A percentile compares a stretch with the other conserved stretches of the same genome.
These are phyloP conservation scores for Cephus rjabovi DNA, from an alignment of 2,888 invertebrate genomes.

Conservation along the genomic window DNA sequence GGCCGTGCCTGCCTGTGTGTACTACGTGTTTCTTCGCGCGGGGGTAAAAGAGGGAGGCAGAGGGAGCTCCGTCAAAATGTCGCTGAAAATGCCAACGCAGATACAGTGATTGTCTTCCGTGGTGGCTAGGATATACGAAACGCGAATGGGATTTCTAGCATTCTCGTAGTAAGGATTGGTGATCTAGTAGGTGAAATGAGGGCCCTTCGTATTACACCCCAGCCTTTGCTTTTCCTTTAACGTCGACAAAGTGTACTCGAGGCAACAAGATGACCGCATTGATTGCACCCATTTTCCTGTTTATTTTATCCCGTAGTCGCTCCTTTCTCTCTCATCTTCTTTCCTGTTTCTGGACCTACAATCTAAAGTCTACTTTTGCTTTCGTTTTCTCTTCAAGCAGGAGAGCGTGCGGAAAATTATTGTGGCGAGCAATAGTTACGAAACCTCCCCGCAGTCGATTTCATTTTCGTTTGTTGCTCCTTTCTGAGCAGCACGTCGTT, in stretches of 20 bases:
- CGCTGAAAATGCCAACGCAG: constrained; percentile 60
- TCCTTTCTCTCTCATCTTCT: background rate
- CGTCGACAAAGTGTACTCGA: background rate
- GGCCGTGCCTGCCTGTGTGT: background rate
- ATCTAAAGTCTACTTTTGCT: too few relatives aligned
- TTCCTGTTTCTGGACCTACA: background rate
- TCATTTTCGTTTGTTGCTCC: background rate
- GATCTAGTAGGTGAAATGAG: too few relatives aligned
- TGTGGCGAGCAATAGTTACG: constrained; percentile 14
- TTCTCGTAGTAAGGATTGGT: background rate
- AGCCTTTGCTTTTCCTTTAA: background rate
- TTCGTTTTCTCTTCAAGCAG: too few relatives aligned
- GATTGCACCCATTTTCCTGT: constrained; percentile 8
- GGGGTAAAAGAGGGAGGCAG: constrained; percentile 14
- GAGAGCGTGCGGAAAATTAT: background rate
- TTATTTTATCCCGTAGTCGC: constrained; percentile 1
- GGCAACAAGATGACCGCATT: background rate
- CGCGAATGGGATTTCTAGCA: background rate
- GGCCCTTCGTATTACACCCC: too few relatives aligned
- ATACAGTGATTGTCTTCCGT: constrained; percentile 47
- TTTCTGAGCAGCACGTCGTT: background rate
- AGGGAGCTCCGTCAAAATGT: constrained; percentile 56
- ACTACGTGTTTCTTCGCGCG: background rate
- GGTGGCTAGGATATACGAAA: background rate
- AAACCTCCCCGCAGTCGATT: background rate